Percentiles rank a stretch among this genome's conserved stretches.
These are phyloP conservation scores for Dioctria rufipes DNA, from an alignment of 2,888 invertebrate genomes.

Conservation along the genomic window DNA sequence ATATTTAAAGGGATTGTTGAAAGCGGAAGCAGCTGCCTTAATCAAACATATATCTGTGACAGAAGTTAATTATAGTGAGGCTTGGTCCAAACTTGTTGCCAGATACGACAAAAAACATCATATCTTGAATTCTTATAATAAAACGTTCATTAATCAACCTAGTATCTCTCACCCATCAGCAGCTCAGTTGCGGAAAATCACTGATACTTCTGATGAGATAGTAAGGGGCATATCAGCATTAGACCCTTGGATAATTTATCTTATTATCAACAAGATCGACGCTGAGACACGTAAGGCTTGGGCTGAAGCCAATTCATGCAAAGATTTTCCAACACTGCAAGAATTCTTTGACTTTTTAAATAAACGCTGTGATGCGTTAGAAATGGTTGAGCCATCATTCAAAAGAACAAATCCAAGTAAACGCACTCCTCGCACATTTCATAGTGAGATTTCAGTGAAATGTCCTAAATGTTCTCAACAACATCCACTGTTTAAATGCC, in stretches of 20 bases:
- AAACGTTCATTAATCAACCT: conserved; percentile 1
- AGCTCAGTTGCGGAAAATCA: not conserved
- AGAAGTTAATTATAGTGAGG: too few species aligned
- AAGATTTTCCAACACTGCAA: conserved; percentile 11
- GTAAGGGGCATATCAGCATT: conserved; percentile 4
- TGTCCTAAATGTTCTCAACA: not conserved
- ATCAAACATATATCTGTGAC: too few species aligned
- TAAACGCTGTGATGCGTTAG: conserved; percentile 16
- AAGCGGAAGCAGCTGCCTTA: too few species aligned
- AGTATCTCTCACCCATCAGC: not conserved
- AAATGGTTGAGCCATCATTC: not conserved
- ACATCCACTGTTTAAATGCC: not conserved
- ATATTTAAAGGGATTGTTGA: conserved; percentile 29
- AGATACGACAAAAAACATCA: conserved; percentile 15
- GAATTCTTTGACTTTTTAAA: not conserved
- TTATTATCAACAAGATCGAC: not conserved
- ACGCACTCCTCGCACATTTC: not conserved
- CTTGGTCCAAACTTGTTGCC: too few species aligned
- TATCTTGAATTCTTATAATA: not conserved
- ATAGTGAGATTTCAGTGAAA: not conserved
- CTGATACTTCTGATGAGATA: conserved; percentile 3
- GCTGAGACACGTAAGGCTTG: not conserved
- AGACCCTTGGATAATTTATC: conserved; percentile 14
- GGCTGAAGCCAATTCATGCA: not conserved
- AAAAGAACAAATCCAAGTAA: not conserved